Evolutionary conservation across 2,888 invertebrate genomes (phyloP).

Genomic region (Temnothorax ravouxi): DNA sequence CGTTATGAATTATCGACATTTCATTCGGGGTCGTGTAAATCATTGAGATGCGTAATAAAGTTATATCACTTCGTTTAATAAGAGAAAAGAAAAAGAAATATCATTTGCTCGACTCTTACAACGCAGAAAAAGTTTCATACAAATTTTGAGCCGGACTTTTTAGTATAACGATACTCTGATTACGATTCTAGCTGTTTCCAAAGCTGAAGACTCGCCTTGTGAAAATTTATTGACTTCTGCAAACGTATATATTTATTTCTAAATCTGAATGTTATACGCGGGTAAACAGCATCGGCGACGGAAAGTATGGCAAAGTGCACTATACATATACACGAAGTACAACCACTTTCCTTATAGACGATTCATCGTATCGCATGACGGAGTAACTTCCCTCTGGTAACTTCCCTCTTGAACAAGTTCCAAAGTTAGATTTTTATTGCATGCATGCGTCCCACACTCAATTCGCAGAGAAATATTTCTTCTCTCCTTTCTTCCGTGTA

Average conservation of each 20-base stretch:
- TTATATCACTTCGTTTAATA: neutral
- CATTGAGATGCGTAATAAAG: neutral
- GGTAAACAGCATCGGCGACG: neutral
- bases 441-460: conserved; percentile 27
- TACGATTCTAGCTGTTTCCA: neutral
- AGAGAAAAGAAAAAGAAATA: neutral
- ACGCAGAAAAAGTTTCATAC: neutral
- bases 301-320: neutral
- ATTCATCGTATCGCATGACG: conserved; percentile 14
- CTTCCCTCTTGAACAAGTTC: conserved; percentile 20
- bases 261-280: neutral
- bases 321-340: neutral
- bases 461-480: conserved; percentile 28
- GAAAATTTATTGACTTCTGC: neutral
- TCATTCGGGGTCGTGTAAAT: neutral
- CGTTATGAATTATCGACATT: conserved; percentile 10
- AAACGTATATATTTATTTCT: neutral
- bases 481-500: conserved; percentile 9
- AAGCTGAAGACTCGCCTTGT: neutral
- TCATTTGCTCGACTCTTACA: neutral
- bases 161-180: neutral
- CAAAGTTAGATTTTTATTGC: conserved; percentile 47
- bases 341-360: neutral
- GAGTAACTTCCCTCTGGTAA: conserved; percentile 31
- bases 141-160: neutral